Percentiles rank a stretch among this genome's conserved stretches.
Conservation (phyloP, 1,140 invertebrate species). For the Oryctes rhinoceros region DNA sequence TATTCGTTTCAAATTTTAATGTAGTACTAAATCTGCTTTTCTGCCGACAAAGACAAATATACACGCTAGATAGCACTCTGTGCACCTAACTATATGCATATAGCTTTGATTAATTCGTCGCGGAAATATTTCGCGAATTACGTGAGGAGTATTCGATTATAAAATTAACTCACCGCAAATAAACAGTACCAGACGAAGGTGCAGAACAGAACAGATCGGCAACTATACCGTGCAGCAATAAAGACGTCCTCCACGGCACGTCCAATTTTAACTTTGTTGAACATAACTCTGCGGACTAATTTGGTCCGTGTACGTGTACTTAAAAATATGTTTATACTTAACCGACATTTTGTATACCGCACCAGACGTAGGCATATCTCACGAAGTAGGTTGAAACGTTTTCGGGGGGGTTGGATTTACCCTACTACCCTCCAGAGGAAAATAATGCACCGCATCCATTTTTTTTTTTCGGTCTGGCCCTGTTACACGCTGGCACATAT, state of each 20-base stretch:
- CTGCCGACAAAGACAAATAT: too few relatives aligned
- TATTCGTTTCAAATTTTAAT: too few relatives aligned
- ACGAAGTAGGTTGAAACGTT: constrained; percentile 34
- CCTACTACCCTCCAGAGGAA: constrained; percentile 25
- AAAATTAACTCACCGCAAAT: constrained; percentile 24
- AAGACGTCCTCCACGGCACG: constrained; percentile 24
- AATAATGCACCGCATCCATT: constrained; percentile 28
- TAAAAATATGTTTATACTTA: constrained; percentile 38
- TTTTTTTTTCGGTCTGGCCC: neutral
- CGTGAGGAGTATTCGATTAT: neutral
- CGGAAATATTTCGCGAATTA: neutral
- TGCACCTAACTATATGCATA: too few relatives aligned
- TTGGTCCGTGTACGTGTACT: constrained; percentile 24
- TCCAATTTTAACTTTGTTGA: constrained; percentile 35
- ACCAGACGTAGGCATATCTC: constrained; percentile 13
- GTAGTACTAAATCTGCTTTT: too few relatives aligned
- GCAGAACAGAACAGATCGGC: neutral
- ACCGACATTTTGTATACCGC: constrained; percentile 30
- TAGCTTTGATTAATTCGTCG: neutral
- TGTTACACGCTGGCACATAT: constrained; percentile 28
- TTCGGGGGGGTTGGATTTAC: constrained; percentile 15
- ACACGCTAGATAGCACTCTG: too few relatives aligned
- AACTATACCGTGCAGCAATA: neutral
- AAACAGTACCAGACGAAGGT: neutral
- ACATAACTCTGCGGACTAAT: constrained; percentile 33